Base-by-base conservation (phyloP, 2,113 vertebrate species). In the Grallaria varia region DNA sequence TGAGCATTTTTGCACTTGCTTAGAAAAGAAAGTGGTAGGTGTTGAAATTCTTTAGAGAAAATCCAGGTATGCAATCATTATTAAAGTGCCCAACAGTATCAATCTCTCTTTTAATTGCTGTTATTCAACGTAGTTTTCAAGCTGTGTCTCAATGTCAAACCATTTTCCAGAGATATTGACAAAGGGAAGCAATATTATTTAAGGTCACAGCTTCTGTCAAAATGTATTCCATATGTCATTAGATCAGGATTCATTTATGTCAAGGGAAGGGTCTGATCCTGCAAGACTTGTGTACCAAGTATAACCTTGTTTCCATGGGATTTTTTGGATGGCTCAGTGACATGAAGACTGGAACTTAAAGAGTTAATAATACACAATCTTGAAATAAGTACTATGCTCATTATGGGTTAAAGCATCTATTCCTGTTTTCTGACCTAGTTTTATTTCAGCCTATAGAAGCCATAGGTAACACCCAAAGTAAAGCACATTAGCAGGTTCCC, bases 31-130 rank as follows among this genome's bases (percentile, higher is more conserved):
- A 95, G 74, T 40, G 62, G 62, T 94, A 94, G 45, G 82, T 97
- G 95, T 85, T 96, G 85, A 97, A 96, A 94, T 95, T 95, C 93
- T 98, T 93, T 56, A 95, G 97, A 98, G 96, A 95, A 97, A 97
- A 87, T 87, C 93, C 90, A 94, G 91, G 80, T 93, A 96, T 93
- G 80, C 87, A 93, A 53, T 83, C 83, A 76, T 95, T 96, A 97
- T 97, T 97, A 89, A 97, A 89, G 94, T 96, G 73, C 66, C 89
- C 90, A 96, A 79, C 20, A 79, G 24, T 76, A 95, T 97, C 79
- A 96, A 86, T 89, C 59, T 96, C 83, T 85, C 73, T 87, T 89
- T 93, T 91, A 87, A 95, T 95, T 94, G 74, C 86, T 95, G 81
- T 95, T 97, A 93, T 94, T 97, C 81, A 90, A 92, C 66, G 88